phyloP scores from a whole-genome alignment of 30 jellyfish, hydroid and myxozoan genomes.

The Chironex yamaguchii region DNA sequence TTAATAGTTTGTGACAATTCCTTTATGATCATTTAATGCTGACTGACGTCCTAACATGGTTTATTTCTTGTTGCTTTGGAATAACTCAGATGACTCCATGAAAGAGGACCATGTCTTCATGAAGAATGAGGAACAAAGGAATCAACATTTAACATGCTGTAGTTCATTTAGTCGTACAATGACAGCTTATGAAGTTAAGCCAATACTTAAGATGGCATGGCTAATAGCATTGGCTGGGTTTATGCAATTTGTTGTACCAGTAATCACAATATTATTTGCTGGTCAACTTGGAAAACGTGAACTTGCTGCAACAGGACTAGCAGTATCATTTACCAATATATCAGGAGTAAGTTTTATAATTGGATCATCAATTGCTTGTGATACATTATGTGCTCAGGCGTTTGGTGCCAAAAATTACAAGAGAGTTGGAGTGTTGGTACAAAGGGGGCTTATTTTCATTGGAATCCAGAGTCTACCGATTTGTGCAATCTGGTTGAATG shows the following conservation, averaged over 20 bases:
- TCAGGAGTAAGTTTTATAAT: slow-evolving; percentile 34
- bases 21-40: no score
- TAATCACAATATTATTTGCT: slow-evolving; percentile 42
- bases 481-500: slow-evolving; percentile 55
- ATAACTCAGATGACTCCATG: no score
- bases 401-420: slow-evolving; percentile 67
- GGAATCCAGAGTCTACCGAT: slow-evolving; percentile 2
- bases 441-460: slow-evolving; percentile 60
- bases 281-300: slow-evolving; percentile 72
- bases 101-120: no score
- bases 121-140: no score
- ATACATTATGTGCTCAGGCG: slow-evolving; percentile 73
- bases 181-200: not conserved
- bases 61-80: no score
- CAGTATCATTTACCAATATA: slow-evolving; percentile 55
- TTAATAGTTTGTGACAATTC: no score
- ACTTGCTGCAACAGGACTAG: slow-evolving; percentile 82
- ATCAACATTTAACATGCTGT: no score
- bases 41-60: no score
- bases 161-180: no score
- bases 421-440: slow-evolving; percentile 60
- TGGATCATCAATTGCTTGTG: slow-evolving; percentile 69
- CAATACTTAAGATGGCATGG: slow-evolving; percentile 25
- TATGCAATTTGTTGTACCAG: slow-evolving; percentile 45
- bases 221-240: slow-evolving; percentile 54